Conservation (phyloP, 1,140 invertebrate genomes). For the Cydia pomonella region DNA sequence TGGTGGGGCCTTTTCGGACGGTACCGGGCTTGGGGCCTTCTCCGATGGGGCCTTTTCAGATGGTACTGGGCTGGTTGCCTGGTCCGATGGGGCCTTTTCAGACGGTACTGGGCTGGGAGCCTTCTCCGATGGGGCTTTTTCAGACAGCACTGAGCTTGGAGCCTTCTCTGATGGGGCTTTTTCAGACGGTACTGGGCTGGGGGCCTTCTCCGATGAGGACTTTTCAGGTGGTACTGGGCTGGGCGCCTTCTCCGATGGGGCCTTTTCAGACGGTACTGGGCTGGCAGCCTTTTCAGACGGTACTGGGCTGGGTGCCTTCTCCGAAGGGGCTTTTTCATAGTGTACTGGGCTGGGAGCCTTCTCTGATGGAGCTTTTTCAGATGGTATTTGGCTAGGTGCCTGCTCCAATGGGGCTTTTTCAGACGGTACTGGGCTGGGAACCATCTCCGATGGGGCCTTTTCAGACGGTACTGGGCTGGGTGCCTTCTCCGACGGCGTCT, state of each 20-base stretch:
- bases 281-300: not conserved
- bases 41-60: not conserved
- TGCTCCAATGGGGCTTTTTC: not conserved
- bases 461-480: not conserved
- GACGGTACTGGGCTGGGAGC: not conserved
- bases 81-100: not conserved
- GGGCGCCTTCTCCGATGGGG: not conserved
- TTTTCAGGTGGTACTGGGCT: not conserved
- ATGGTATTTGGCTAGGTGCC: not conserved
- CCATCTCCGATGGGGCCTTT: not conserved
- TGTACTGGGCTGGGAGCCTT: not conserved
- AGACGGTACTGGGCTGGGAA: not conserved
- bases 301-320: not conserved
- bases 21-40: not conserved
- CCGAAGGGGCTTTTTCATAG: not conserved
- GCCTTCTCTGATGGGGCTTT: conserved; percentile 23
- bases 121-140: conserved; percentile 23
- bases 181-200: conserved; percentile 1
- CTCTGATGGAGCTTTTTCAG: not conserved
- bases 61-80: not conserved
- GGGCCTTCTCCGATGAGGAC: not conserved
- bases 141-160: not conserved
- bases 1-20: not conserved
- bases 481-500: not conserved
- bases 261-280: conserved; percentile 13